Base-by-base conservation (phyloP, 2,888 invertebrate genomes). In the Bruchidius siliquastri region DNA sequence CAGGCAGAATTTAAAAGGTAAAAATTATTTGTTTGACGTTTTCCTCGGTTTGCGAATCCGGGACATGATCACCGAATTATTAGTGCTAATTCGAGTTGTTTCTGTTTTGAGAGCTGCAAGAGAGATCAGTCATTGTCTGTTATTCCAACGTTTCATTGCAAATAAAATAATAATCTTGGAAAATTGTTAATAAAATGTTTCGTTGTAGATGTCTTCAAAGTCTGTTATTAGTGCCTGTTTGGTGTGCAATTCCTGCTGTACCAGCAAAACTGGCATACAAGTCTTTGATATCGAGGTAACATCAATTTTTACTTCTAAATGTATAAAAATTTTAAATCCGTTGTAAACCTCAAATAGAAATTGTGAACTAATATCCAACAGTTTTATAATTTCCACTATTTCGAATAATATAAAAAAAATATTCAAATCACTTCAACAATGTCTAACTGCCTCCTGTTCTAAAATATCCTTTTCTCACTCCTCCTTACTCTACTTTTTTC, bases 1-100 rank as follows among this genome's bases (percentile, higher is more conserved):
- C 80, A 79, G 78, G 79, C 81, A 77, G 81, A 81, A 81, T 84
- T 83, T 80, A 82, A 85, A 85, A 86, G 85, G 86, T 86, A 84
- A 84, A 79, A 73, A 73, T 66, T 67, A 68, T 22, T 30, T 68
- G 21, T 70, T 21, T 26, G 69, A 69, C 26, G 18, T 22, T 22
- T 69, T 26, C 20, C 21, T 20, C 69, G 3, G 22, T 20, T 26
- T 22, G 0, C 3, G 69, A 69, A 21, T 13, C 1, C 49, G 1
- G 18, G 8, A 49, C 18, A 1, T 18, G 1, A 49, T 49, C 6
- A 18, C 18, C 49, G 18, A 49, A 49, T 49, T 49, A n/a, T 49
- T 13, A 13, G 49, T 49, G 49, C 8, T 49, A 1, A 13, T 49
- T 3, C 3, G 18, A 13, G 49, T 3, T 49, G 49, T 49, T 49